Evolutionary conservation across 2,797 vertebrate species (phyloP), one percentile per base, ranked within the genome.

Genomic region (Pipistrellus pygmaeus): DNA sequence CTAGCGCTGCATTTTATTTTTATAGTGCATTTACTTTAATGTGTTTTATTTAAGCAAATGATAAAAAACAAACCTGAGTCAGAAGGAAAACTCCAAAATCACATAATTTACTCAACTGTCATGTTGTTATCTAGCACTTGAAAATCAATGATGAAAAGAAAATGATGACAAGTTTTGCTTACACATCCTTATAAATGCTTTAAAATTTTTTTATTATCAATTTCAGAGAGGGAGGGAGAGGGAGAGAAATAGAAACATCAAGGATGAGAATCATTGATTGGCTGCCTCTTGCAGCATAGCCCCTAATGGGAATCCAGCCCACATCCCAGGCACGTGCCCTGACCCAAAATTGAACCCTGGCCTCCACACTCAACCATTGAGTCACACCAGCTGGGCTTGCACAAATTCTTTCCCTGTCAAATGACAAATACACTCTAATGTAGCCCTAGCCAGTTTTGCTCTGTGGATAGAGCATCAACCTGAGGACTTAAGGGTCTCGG

Each of bases 71-170:
- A 68, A 60, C 12, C 23, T 73, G 57, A 75, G 32, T 62, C 80
- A 91, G 77, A 93, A 68, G 51, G 32, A 96, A 96, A 95, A 88
- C 30, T 71, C 77, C 46, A 62, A 94, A 35, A 18, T 83, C 21
- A 93, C 30, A 77, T 0, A 92, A 8, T 62, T 8, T 18, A 88
- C 10, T 48, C 44, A 85, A 77, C 12, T 80, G 18, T 85, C 30
- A 73, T 11, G 9, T 60, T 41, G 44, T 51, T 91, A 30, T 53
- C 77, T 64, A 88, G 55, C 13, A 46, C 44, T 15, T 68, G 4
- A 96, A 57, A 93, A 81, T 82, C 18, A 88, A n/a, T n/a, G n/a
- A n/a, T n/a, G 60, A 64, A 51, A 15, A 21, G 27, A 90, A 85
- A 66, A 71, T 55, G 82, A 87, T 53, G 38, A 55, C 10, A 46